Conservation (phyloP, 2,888 invertebrate species). For the Oegoconia quadripuncta region DNA sequence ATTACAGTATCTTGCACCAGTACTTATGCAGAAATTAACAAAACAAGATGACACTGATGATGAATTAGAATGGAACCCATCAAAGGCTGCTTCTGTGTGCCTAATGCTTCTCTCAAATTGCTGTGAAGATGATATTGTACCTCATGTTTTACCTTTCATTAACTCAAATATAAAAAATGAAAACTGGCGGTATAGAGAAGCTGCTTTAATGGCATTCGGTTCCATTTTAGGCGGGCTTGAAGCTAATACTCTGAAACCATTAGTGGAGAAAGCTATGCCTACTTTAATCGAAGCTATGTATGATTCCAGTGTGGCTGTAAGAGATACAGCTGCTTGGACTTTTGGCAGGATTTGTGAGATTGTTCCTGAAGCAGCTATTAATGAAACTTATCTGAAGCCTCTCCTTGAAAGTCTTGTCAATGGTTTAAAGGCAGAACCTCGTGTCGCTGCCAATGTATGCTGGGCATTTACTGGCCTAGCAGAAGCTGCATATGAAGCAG, state of each 20-base stretch:
- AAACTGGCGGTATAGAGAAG: constrained; percentile 96
- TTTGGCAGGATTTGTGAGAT: constrained; percentile 98
- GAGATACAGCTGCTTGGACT: constrained; percentile 99
- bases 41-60: constrained; percentile 99
- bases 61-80: constrained; percentile 99
- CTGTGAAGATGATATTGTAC: constrained; percentile 98
- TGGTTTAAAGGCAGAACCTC: constrained; percentile 94
- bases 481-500: constrained; percentile 97
- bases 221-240: constrained; percentile 96
- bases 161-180: constrained; percentile 94
- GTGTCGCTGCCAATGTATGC: constrained; percentile 99
- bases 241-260: constrained; percentile 89
- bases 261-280: constrained; percentile 98
- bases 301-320: constrained; percentile 94
- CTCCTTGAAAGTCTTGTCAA: constrained; percentile 89
- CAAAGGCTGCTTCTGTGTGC: constrained; percentile 99
- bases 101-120: constrained; percentile 98
- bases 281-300: constrained; percentile 97
- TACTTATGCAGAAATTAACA: constrained; percentile 94
- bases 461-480: constrained; percentile 99
- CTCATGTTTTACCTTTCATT: constrained; percentile 96
- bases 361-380: constrained; percentile 96
- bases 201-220: constrained; percentile 99
- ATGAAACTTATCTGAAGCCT: constrained; percentile 89
- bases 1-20: constrained; percentile 95